A percentile compares a stretch with the other conserved stretches of the same genome.
phyloP scores from a whole-genome alignment of 2,113 vertebrate species.

The Arenaria interpres region DNA sequence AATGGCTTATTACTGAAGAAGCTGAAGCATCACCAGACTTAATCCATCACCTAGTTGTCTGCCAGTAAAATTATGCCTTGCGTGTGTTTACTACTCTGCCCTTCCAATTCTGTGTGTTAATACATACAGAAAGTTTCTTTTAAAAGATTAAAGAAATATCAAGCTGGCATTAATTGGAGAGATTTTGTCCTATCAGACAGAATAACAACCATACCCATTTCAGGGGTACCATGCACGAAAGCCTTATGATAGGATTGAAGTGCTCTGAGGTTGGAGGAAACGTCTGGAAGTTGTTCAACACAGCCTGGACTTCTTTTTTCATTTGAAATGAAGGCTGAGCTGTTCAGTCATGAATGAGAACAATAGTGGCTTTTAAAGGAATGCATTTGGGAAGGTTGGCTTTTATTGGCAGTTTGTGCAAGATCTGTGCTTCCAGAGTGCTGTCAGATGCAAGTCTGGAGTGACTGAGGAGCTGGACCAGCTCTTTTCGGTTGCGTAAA shows the following conservation, averaged over 20 bases:
- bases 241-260: background rate
- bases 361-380: conserved; percentile 66
- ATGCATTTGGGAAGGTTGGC: conserved; percentile 40
- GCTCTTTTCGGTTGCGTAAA: conserved; percentile 11
- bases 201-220: background rate
- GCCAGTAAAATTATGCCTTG: background rate
- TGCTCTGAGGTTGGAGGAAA: background rate
- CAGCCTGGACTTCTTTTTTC: conserved; percentile 12
- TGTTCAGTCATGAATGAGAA: conserved; percentile 63
- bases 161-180: background rate
- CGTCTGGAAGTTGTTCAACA: conserved; percentile 50
- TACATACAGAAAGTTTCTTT: background rate
- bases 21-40: conserved; percentile 6
- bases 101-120: background rate
- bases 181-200: background rate
- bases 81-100: background rate
- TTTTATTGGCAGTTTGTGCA: conserved; percentile 58
- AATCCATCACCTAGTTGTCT: background rate
- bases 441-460: conserved; percentile 57
- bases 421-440: conserved; percentile 34
- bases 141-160: background rate
- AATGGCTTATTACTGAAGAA: background rate
- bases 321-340: conserved; percentile 31
- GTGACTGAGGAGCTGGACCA: conserved; percentile 36
- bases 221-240: background rate